Evolutionary conservation across 2,888 invertebrate species (phyloP), one percentile per base, ranked within the genome.

Genomic region (Ceramica pisi): DNA sequence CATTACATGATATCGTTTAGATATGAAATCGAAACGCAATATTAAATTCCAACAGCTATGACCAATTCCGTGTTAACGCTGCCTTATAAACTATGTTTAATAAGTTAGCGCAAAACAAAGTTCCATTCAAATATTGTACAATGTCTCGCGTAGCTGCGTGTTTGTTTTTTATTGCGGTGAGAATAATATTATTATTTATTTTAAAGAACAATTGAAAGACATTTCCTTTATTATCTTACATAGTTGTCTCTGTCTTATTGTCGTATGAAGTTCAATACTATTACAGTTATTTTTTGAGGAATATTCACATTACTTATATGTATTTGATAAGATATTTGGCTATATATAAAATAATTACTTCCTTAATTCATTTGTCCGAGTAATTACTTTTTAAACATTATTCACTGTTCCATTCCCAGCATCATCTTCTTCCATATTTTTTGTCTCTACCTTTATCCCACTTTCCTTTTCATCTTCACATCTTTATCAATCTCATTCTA

Each of bases 81-180:
- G 1, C 2, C 2, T 1, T 61, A 48, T 60, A 63, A 53, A 19
- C 16, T 44, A 41, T 46, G 21, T 31, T 23, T 21, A 26, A 55
- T 31, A 46, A 14, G 10, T 44, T 44, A 48, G 14, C 51, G 63
- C 50, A 12, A 23, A 44, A 7, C 1, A 55, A 21, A 38, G 9
- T 21, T 56, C 12, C 19, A 46, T 35, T 51, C 10, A 35, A 19
- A 23, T 21, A 67, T 51, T 41, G 23, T 46, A 65, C 16, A 26
- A 84, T 84, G 84, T 23, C 21, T 26, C 68, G 74, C 9, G 16
- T 55, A 9, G 31, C 38, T 2, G 41, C 81, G 59, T 76, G 44
- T 72, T 62, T 76, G 10, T 60, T 78, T 57, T 41, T 83, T 31
- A 35, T 78, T 38, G 31, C 60, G 9, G 84, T 84, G 67, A 78